Percentiles rank a stretch among this genome's conserved stretches.
These are phyloP conservation scores for Sericinus montela DNA, from an alignment of 2,888 invertebrate species.

Conservation along the genomic window DNA sequence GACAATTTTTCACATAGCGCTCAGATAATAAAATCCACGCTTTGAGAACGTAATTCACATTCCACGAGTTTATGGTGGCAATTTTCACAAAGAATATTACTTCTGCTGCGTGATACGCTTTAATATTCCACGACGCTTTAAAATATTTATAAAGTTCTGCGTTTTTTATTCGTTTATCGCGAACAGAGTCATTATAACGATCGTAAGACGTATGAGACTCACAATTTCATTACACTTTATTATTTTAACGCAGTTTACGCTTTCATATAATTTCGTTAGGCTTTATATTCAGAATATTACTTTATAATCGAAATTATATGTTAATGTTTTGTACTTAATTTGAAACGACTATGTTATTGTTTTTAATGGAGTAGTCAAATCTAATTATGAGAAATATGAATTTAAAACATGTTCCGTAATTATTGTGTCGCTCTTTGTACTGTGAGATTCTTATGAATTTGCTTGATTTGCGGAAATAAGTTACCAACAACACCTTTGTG, in stretches of 20 bases:
- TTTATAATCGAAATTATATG: no score
- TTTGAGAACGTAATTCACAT: conserved; percentile 66
- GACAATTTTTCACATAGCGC: conserved; percentile 55
- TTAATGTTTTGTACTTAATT: no score
- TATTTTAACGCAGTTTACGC: conserved; percentile 3
- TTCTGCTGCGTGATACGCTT: conserved; percentile 56
- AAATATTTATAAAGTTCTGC: conserved; percentile 68
- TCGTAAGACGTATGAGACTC: conserved; percentile 26
- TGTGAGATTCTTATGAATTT: no score
- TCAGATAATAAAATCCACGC: conserved; percentile 70
- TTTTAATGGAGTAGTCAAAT: no score
- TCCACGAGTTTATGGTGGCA: conserved; percentile 63
- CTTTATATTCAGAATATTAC: neutral
- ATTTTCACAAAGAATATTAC: conserved; percentile 66
- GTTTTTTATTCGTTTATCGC: conserved; percentile 21
- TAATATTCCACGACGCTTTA: conserved; percentile 70
- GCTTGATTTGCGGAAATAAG: no score
- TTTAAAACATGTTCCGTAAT: no score
- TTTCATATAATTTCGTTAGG: neutral
- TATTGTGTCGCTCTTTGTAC: no score
- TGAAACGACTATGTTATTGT: no score
- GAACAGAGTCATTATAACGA: conserved; percentile 39
- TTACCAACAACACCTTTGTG: no score
- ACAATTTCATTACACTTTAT: conserved; percentile 7
- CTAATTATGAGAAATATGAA: no score